Base-by-base conservation (phyloP, 2,113 vertebrate genomes). In the Bos javanicus region DNA sequence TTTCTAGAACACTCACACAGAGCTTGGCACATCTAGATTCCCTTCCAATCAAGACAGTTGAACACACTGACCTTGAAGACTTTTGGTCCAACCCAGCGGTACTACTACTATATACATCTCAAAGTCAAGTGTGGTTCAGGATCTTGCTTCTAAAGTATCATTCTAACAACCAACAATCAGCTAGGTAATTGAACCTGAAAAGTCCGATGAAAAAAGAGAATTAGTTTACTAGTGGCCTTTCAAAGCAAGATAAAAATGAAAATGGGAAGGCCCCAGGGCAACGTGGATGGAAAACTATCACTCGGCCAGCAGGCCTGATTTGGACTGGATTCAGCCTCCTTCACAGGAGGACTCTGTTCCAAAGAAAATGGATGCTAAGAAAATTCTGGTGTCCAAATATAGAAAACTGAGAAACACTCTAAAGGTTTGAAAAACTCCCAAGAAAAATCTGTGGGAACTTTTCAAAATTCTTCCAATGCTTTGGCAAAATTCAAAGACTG, bases 311-410 rank as follows among this genome's bases (percentile, higher is more conserved):
- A 7, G 46, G 48, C 36, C n/a, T 56, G 87, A 30, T 76, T 33
- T 80, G 71, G 83, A 89, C 3, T 46, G 13, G 62, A 85, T 62
- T 84, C 76, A 39, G 76, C n/a, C 60, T 93, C 90, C 64, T 82
- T 89, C 60, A 93, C 5, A 46, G 82, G 67, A 86, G 23, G 81
- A 93, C 90, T 97, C 82, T 89, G 60, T 88, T 83, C 87, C 91
- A 90, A 90, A 85, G 95, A 95, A 92, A 92, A 17, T 33, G 80
- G n/a, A 64, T 14, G 62, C 52, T 59, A 94, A 74, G 87, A 84
- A 92, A 52, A 80, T 52, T 87, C 76, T 95, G 54, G 12, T 57
- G 30, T 87, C 83, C 74, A 97, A 97, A 96, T 80, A 94, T 28
- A 86, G 84, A 97, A 62, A 86, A 95, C 48, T 60, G 67, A 86